Evolutionary conservation across 2,888 invertebrate genomes (phyloP).

Genomic region (Metalampra italica): DNA sequence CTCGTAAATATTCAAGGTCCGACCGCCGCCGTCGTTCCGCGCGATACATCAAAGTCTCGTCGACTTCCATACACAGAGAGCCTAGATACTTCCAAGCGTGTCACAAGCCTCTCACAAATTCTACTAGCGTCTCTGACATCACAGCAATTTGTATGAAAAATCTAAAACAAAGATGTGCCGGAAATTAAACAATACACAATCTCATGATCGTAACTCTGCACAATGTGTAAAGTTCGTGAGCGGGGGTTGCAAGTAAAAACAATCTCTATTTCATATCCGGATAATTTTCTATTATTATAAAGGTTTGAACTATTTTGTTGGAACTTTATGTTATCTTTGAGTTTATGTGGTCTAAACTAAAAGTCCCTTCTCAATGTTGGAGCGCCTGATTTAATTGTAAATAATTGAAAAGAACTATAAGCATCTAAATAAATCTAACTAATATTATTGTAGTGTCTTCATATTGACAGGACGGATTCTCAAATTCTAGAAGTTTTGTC

Average conservation of each 20-base stretch:
- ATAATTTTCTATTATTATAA: neutral
- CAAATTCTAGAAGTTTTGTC: too few species aligned
- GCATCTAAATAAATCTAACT: too few species aligned
- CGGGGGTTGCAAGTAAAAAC: slow-evolving; percentile 3
- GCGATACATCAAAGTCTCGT: slow-evolving; percentile 63
- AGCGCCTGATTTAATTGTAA: too few species aligned
- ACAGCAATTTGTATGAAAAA: slow-evolving; percentile 31
- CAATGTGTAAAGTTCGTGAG: neutral
- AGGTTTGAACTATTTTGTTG: neutral
- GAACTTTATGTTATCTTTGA: neutral
- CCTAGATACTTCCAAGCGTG: slow-evolving; percentile 33
- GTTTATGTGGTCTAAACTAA: too few species aligned
- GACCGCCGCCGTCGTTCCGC: slow-evolving; percentile 42
- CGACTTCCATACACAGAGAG: slow-evolving; percentile 41
- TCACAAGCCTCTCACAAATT: slow-evolving; percentile 32
- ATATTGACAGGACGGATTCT: too few species aligned
- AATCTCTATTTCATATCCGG: slow-evolving; percentile 3
- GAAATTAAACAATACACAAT: slow-evolving; percentile 42
- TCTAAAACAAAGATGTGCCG: slow-evolving; percentile 34
- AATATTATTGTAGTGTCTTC: too few species aligned
- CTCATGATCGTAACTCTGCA: slow-evolving; percentile 10
- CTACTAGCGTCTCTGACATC: slow-evolving; percentile 23
- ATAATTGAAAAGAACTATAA: too few species aligned
- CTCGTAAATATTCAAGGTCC: slow-evolving; percentile 69
- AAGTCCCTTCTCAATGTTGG: too few species aligned